phyloP scores from a whole-genome alignment of 2,888 invertebrate species.

The Rhingia rostrata region DNA sequence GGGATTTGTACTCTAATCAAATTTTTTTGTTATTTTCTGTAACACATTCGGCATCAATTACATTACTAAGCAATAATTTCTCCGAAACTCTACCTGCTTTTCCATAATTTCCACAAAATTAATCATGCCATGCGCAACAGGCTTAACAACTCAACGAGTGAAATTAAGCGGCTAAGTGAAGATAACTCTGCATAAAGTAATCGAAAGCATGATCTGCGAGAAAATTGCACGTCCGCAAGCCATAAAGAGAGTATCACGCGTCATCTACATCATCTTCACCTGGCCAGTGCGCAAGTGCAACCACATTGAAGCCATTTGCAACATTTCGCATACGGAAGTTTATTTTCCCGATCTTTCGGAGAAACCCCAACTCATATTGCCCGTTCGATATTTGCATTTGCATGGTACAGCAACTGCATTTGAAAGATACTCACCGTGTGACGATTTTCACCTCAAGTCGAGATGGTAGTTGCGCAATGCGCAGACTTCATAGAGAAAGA shows the following conservation, averaged over 20 bases:
- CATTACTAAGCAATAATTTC: neutral
- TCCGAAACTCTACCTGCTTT: neutral
- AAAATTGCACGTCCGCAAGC: neutral
- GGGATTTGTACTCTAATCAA: too few species aligned
- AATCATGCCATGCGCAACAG: conserved; percentile 11
- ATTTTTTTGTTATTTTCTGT: too few species aligned
- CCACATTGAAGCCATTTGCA: neutral
- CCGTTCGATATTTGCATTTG: neutral
- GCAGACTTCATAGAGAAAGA: neutral
- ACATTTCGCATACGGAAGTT: conserved; percentile 15
- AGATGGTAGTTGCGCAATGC: conserved; percentile 1
- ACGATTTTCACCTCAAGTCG: conserved; percentile 17
- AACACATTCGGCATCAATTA: neutral
- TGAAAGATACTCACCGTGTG: neutral
- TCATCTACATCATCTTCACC: neutral
- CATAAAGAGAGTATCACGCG: neutral
- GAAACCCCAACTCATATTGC: neutral
- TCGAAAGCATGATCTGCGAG: conserved; percentile 26
- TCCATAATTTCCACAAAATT: neutral
- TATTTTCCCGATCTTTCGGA: neutral
- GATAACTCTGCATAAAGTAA: conserved; percentile 10
- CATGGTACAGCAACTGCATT: neutral
- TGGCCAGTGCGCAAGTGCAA: neutral
- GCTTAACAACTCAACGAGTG: conserved; percentile 22
- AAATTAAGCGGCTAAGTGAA: conserved; percentile 5